A percentile compares a stretch with the other conserved stretches of the same genome.
These are phyloP conservation scores for Hippopotamus amphibius DNA, from an alignment of 2,113 vertebrate species.

Conservation along the genomic window DNA sequence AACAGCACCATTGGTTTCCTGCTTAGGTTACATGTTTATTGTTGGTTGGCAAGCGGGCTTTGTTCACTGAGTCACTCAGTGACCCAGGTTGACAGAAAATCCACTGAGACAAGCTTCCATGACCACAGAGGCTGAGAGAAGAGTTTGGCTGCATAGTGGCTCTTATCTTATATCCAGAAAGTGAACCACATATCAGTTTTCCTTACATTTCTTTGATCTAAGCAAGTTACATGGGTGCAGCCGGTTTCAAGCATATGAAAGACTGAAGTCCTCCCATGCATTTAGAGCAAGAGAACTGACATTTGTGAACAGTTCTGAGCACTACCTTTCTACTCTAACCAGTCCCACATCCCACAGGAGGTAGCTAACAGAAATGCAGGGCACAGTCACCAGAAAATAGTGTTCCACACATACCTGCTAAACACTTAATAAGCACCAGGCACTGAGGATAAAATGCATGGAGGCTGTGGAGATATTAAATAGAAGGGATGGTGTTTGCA, in stretches of 20 bases:
- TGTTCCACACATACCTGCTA: not conserved
- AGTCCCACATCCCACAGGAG: not conserved
- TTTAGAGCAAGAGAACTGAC: not conserved
- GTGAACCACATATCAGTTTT: not conserved
- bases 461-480: not conserved
- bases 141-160: accelerated
- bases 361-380: not conserved
- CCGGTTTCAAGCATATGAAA: not conserved
- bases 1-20: not conserved
- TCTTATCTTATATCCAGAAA: not conserved
- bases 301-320: not conserved
- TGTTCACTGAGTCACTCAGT: not conserved
- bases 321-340: not conserved
- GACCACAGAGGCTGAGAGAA: not conserved
- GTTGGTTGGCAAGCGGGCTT: not conserved
- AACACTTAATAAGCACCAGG: not conserved
- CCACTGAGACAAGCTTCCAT: not conserved
- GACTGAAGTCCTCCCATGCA: not conserved
- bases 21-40: not conserved
- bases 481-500: not conserved
- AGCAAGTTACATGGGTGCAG: not conserved
- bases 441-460: not conserved
- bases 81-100: not conserved
- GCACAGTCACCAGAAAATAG: not conserved
- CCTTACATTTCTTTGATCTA: not conserved